phyloP scores from a whole-genome alignment of 2,113 vertebrate genomes.

The Micromys minutus region DNA sequence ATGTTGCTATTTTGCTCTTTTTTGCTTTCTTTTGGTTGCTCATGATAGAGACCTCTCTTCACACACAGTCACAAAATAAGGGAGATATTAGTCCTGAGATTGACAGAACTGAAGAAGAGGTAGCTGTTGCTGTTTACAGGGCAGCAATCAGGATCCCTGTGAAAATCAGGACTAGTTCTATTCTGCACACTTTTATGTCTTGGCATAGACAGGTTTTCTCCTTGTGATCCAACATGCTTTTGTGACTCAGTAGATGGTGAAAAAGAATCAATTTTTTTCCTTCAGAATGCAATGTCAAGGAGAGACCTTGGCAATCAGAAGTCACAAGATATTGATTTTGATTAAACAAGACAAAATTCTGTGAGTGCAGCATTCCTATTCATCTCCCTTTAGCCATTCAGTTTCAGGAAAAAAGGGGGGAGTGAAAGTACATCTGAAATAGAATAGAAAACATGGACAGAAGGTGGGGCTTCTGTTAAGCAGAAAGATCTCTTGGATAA shows the following conservation, averaged over 20 bases:
- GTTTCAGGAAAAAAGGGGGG: background rate
- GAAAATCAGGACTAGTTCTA: background rate
- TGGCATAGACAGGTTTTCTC: background rate
- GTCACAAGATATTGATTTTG: background rate
- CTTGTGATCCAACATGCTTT: background rate
- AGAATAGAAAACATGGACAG: background rate
- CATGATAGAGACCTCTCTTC: background rate
- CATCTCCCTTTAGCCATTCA: background rate
- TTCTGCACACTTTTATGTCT: background rate
- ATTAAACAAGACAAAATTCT: background rate
- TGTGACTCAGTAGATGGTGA: background rate
- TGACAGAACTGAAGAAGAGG: background rate
- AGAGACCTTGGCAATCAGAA: too few relatives aligned
- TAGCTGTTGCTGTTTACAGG: background rate
- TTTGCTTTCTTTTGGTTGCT: background rate
- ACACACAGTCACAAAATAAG: background rate
- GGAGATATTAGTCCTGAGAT: background rate
- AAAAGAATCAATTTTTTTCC: background rate
- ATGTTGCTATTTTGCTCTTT: background rate
- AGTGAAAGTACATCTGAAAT: too few relatives aligned
- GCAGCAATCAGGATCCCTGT: background rate
- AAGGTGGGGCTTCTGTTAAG: background rate
- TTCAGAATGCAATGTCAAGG: background rate
- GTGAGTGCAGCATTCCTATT: background rate
- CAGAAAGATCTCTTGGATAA: background rate